Evolutionary conservation across 2,888 invertebrate species (phyloP), one percentile per base, ranked within the genome.

Genomic region (Cerastis leucographa): DNA sequence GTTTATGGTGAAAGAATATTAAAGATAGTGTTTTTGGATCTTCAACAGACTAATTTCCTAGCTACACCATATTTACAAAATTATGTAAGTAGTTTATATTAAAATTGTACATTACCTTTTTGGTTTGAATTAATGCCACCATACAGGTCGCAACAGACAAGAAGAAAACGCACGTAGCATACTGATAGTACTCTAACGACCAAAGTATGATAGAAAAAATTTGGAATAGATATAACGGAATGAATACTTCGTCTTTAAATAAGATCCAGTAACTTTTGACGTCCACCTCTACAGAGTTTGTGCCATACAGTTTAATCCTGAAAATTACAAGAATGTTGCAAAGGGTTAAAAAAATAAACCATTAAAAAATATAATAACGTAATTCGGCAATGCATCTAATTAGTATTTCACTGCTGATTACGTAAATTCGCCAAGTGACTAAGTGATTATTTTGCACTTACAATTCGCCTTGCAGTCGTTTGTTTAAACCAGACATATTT

Each of bases 221-320:
- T 98, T 99, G 99, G 94, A 99, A 99, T 74, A 99, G 97, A 93
- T 99, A 99, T 95, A 99, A 99, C 1, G 99, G 99, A 95, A 98
- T 98, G 91, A 99, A 97, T 51, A 98, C 97, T 97, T 99, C 98
- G 81, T 97, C 97, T 42, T 97, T 93, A 85, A 98, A 97, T 75
- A 98, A 93, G 51, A 97, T 97, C 95, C 97, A 97, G 88, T 98
- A 97, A 80, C 97, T 97, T 91, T 98, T 98, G 2, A 98, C 97
- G 90, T 98, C 97, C 2, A 98, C 97, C 85, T 97, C 97, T 70
- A 98, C 98, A 78, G 97, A 97, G 92, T 98, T 98, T 76, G 94
- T 94, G 71, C 98, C 98, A 91, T 98, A 98, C 11, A 98, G 94
- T 88, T 97, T 97, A 70, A 97, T 97, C 89, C 98, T 98, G 93